These are phyloP conservation scores for Taenioides sp. DNA, from an alignment of 2,797 vertebrate species.

Conservation along the genomic window DNA sequence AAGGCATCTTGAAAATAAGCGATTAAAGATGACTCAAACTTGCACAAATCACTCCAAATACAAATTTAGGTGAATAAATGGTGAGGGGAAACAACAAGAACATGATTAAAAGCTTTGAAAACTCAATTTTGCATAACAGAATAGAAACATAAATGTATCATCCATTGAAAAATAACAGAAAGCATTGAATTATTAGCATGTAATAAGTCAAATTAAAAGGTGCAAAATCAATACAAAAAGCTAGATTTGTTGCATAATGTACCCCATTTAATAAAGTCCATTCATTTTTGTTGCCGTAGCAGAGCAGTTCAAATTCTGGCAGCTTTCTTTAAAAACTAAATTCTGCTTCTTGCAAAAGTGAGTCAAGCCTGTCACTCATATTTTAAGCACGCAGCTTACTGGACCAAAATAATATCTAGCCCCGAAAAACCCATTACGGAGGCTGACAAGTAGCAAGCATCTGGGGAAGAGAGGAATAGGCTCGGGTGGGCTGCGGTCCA, in stretches of 20 bases:
- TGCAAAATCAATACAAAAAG: background rate
- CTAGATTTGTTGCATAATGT: background rate
- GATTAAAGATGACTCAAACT: too few species aligned
- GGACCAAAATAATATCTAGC: constrained; percentile 82
- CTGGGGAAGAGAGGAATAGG: constrained; percentile 46
- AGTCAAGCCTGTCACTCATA: constrained; percentile 82
- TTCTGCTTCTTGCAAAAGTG: constrained; percentile 65
- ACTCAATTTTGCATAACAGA: too few species aligned
- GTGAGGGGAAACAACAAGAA: too few species aligned
- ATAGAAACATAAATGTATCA: too few species aligned
- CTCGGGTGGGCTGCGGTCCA: constrained; percentile 24
- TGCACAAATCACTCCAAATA: too few species aligned
- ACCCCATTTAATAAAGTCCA: constrained; percentile 48
- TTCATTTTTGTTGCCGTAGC: constrained; percentile 27
- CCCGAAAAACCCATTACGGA: constrained; percentile 80
- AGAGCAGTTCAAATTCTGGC: constrained; percentile 52
- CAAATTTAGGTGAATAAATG: too few species aligned
- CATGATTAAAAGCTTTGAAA: too few species aligned
- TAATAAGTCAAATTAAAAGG: too few species aligned
- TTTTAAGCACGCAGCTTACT: constrained; percentile 83
- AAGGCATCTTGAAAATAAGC: too few species aligned
- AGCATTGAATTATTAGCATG: too few species aligned
- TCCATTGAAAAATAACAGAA: too few species aligned
- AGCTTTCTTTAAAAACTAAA: constrained; percentile 66
- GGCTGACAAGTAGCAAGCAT: constrained; percentile 72